Evolutionary conservation across 92 coral and sea anemone species (phyloP).

Genomic region (Epizoanthus ramosus): DNA sequence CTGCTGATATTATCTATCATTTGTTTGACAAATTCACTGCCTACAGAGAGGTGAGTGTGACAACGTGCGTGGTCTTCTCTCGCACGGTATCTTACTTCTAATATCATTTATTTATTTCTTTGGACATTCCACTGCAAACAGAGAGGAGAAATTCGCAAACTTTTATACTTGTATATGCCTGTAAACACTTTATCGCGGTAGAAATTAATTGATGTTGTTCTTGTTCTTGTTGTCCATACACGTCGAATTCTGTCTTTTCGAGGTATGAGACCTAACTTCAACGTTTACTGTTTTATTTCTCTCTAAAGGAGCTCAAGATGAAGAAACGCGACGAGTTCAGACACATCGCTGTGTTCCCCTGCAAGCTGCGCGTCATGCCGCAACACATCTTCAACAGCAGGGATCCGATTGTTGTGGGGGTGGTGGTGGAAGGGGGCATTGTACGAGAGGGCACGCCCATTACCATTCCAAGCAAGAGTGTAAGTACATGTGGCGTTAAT

Average conservation of each 20-base stretch:
- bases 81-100: too few relatives aligned
- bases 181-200: too few relatives aligned
- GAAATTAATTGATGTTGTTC: too few relatives aligned
- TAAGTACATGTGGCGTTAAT: conserved; percentile 32
- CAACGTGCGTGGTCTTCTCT: background rate
- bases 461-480: conserved; percentile 82
- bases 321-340: conserved; percentile 94
- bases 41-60: conserved; percentile 80
- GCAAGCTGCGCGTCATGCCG: conserved; percentile 92
- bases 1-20: conserved; percentile 97
- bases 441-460: conserved; percentile 93
- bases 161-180: too few relatives aligned
- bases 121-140: too few relatives aligned
- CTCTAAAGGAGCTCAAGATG: conserved; percentile 80
- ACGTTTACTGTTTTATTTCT: background rate
- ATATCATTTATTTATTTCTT: too few relatives aligned
- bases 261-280: background rate
- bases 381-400: conserved; percentile 92
- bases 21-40: conserved; percentile 95
- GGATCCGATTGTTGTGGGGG: conserved; percentile 95
- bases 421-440: conserved; percentile 88
- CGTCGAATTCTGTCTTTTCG: too few relatives aligned
- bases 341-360: conserved; percentile 91
- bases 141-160: too few relatives aligned
- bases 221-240: too few relatives aligned